Evolutionary conservation across 2,113 vertebrate species (phyloP).

Genomic region (Myotis lucifugus): DNA sequence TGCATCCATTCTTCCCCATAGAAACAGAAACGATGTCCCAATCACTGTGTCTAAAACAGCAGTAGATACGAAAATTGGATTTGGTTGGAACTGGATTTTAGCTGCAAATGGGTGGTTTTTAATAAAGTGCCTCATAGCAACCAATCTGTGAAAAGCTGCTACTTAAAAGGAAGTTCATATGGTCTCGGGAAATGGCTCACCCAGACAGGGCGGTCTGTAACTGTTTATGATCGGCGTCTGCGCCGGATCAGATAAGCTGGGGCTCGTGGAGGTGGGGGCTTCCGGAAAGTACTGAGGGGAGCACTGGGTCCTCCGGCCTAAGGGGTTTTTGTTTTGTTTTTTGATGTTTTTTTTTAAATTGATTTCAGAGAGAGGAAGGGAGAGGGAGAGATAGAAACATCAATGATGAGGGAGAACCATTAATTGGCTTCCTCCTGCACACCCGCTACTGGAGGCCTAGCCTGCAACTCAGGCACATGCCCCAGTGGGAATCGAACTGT

Average conservation of each 20-base stretch:
- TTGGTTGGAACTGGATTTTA: constrained; percentile 61
- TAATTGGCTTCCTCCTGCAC: too few relatives aligned
- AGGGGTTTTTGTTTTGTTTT: too few relatives aligned
- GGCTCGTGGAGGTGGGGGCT: not conserved
- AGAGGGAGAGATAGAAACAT: too few relatives aligned
- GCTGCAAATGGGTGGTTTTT: constrained; percentile 68
- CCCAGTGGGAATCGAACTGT: too few relatives aligned
- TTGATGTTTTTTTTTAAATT: too few relatives aligned
- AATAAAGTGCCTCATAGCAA: constrained; percentile 70
- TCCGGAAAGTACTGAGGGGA: not conserved
- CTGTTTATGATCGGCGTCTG: not conserved
- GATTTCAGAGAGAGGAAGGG: too few relatives aligned
- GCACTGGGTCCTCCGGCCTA: too few relatives aligned
- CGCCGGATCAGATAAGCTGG: not conserved
- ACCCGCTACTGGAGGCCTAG: too few relatives aligned
- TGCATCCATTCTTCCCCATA: constrained; percentile 54
- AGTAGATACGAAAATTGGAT: constrained; percentile 53
- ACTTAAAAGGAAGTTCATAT: constrained; percentile 55
- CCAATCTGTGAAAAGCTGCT: constrained; percentile 57
- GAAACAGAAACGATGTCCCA: constrained; percentile 48
- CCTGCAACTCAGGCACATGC: too few relatives aligned
- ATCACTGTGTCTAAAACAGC: constrained; percentile 66
- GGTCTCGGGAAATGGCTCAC: constrained; percentile 51
- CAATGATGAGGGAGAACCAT: too few relatives aligned
- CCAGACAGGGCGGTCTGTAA: constrained; percentile 19